Evolutionary conservation across 2,888 invertebrate species (phyloP).

Genomic region (Agonopterix heracliana): DNA sequence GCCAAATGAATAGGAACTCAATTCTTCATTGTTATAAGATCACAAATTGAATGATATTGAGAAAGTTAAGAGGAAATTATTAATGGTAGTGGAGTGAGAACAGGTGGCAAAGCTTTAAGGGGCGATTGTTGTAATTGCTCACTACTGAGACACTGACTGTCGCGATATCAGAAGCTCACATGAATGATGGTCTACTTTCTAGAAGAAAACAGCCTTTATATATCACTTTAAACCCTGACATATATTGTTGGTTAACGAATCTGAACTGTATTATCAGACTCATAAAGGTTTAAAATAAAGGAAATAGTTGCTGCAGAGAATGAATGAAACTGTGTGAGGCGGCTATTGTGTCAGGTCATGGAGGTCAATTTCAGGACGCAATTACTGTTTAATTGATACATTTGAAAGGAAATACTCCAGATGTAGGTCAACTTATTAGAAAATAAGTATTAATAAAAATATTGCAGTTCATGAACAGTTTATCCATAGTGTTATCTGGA

Average conservation of each 20-base stretch:
- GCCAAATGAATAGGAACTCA: background rate
- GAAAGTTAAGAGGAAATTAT: slow-evolving; percentile 24
- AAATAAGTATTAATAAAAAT: too few relatives aligned
- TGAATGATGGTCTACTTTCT: slow-evolving; percentile 16
- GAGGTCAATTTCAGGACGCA: background rate
- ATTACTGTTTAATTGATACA: too few relatives aligned
- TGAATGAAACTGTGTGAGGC: slow-evolving; percentile 28
- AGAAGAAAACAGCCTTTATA: slow-evolving; percentile 18
- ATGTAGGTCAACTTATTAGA: too few relatives aligned
- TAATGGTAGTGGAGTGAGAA: slow-evolving; percentile 54
- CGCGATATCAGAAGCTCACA: slow-evolving; percentile 38
- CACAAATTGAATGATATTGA: slow-evolving; percentile 17
- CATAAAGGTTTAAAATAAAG: background rate
- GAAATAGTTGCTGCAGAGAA: background rate
- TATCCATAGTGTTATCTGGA: too few relatives aligned
- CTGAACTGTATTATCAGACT: background rate
- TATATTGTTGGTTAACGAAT: background rate
- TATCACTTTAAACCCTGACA: background rate
- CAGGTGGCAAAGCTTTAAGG: slow-evolving; percentile 60
- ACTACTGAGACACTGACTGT: slow-evolving; percentile 37
- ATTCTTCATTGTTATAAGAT: slow-evolving; percentile 12
- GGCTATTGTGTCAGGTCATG: slow-evolving; percentile 16
- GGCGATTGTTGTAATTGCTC: slow-evolving; percentile 63
- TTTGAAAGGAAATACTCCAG: too few relatives aligned
- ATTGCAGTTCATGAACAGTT: too few relatives aligned